phyloP scores from a whole-genome alignment of 2,797 vertebrate genomes.

The Myotis daubentonii region DNA sequence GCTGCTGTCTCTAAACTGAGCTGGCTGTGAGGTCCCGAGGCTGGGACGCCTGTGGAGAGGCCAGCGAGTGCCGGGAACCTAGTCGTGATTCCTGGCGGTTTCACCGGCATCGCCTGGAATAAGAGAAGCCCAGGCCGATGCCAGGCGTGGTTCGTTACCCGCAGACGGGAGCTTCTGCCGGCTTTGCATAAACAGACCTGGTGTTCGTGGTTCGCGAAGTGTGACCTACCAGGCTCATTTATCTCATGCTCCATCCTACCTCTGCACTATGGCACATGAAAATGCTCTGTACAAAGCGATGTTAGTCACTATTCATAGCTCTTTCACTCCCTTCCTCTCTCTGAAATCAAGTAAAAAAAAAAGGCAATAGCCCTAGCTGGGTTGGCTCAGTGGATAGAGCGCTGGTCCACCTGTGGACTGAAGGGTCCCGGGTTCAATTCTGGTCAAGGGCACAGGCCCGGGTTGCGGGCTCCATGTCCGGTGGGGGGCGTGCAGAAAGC shows the following conservation, averaged over 20 bases:
- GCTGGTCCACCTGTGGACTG: no score
- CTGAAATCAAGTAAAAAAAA: no score
- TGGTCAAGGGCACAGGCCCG: no score
- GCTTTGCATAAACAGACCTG: background rate
- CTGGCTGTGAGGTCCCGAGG: background rate
- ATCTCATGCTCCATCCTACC: background rate
- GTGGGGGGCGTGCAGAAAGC: no score
- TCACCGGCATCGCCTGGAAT: background rate
- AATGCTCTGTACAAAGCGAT: slow-evolving; percentile 15
- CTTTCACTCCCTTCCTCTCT: no score
- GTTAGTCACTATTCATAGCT: background rate
- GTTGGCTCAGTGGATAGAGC: no score
- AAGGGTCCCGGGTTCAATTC: no score
- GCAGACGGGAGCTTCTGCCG: background rate
- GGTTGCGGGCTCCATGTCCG: no score
- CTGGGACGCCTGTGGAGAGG: background rate
- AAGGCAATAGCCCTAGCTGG: no score
- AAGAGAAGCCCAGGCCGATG: background rate
- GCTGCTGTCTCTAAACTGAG: background rate
- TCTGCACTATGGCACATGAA: background rate
- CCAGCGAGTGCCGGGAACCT: background rate
- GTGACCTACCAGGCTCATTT: background rate
- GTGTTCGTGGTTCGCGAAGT: background rate
- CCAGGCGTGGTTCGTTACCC: background rate
- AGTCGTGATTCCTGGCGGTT: background rate